These are phyloP conservation scores for Drosophila birchii DNA, from an alignment of 2,888 invertebrate genomes.

Conservation along the genomic window DNA sequence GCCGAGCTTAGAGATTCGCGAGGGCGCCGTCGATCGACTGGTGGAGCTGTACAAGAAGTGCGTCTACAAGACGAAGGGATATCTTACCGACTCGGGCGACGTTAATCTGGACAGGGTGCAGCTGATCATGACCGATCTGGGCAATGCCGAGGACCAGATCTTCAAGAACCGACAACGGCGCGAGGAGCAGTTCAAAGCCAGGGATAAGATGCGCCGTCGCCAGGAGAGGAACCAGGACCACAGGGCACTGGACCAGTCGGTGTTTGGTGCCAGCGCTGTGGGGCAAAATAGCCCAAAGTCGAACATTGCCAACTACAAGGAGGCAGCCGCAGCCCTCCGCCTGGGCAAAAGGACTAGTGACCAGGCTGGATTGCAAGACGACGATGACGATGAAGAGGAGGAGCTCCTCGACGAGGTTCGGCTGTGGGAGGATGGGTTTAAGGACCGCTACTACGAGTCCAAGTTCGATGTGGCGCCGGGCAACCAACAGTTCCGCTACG, in stretches of 20 bases:
- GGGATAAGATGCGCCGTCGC: conserved; percentile 86
- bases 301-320: conserved; percentile 88
- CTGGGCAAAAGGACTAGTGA: conserved; percentile 58
- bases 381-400: conserved; percentile 63
- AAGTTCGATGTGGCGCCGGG: conserved; percentile 93
- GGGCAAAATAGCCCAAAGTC: conserved; percentile 85
- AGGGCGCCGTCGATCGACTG: conserved; percentile 97
- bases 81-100: conserved; percentile 96
- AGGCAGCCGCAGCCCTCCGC: conserved; percentile 88
- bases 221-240: conserved; percentile 87
- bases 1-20: conserved; percentile 98
- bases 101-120: conserved; percentile 97
- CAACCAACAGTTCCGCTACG: conserved; percentile 93
- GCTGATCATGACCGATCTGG: conserved; percentile 96
- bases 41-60: conserved; percentile 97
- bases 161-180: conserved; percentile 95
- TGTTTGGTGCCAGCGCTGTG: conserved; percentile 91
- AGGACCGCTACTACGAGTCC: conserved; percentile 98
- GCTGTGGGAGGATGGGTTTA: conserved; percentile 98
- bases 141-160: conserved; percentile 97
- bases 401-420: conserved; percentile 86
- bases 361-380: conserved; percentile 81
- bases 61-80: conserved; percentile 97
- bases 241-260: conserved; percentile 89
- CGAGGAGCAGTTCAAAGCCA: conserved; percentile 92